Evolutionary conservation across 2,113 vertebrate species (phyloP).

Genomic region (Climacteris rufus): DNA sequence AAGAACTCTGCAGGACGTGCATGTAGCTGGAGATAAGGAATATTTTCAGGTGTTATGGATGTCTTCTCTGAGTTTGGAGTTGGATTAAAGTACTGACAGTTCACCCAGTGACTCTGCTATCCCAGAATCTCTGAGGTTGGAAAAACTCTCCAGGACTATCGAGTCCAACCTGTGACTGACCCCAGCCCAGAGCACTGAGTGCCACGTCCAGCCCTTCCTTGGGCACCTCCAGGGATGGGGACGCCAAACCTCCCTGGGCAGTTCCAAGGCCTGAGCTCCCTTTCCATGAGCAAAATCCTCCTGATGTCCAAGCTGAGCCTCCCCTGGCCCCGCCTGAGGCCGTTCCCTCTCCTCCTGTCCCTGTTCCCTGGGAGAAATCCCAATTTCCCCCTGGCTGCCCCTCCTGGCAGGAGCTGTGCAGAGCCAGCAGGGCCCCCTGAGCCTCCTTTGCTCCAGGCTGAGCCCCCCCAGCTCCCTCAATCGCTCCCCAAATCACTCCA

Average conservation of each 20-base stretch:
- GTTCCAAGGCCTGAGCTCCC: fast-evolving
- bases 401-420: background rate
- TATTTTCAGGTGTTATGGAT: background rate
- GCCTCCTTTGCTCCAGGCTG: background rate
- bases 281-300: background rate
- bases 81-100: background rate
- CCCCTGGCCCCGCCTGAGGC: background rate
- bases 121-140: background rate
- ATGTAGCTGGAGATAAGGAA: background rate
- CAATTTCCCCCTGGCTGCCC: no score
- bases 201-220: background rate
- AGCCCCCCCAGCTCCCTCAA: background rate
- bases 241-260: background rate
- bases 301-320: fast-evolving
- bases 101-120: background rate
- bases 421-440: background rate
- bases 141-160: background rate
- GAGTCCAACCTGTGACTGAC: fast-evolving
- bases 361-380: background rate
- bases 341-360: background rate
- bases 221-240: fast-evolving
- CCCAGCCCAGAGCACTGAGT: background rate
- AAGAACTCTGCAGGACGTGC: background rate
- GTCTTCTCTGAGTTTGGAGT: background rate
- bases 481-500: background rate